Conservation (phyloP, 2,888 invertebrate species). For the Agonum fuliginosum region DNA sequence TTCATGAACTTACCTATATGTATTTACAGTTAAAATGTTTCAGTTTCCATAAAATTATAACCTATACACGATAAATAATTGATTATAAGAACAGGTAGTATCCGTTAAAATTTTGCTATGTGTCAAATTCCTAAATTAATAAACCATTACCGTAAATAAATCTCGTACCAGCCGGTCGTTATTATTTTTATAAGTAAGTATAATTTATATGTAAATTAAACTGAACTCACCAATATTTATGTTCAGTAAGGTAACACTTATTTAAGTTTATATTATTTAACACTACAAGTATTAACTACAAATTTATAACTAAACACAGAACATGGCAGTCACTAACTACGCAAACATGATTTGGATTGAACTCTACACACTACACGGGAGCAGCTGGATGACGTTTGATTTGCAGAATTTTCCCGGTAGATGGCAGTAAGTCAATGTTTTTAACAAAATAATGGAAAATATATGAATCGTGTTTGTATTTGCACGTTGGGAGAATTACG, state of each 20-base stretch:
- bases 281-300: conserved; percentile 45
- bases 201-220: conserved; percentile 26
- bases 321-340: conserved; percentile 54
- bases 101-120: not conserved
- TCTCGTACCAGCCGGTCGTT: conserved; percentile 25
- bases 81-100: not conserved
- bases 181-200: conserved; percentile 13
- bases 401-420: not conserved
- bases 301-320: conserved; percentile 46
- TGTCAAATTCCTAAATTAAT: conserved; percentile 34
- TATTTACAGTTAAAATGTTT: conserved; percentile 19
- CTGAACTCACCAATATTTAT: conserved; percentile 49
- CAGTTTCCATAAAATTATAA: not conserved
- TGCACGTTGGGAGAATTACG: no score
- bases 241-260: conserved; percentile 21
- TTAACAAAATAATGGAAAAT: not conserved
- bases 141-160: conserved; percentile 32
- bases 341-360: conserved; percentile 40
- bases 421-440: not conserved
- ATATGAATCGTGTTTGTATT: not conserved
- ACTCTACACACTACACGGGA: conserved; percentile 1
- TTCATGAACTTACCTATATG: not conserved
- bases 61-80: not conserved
- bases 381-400: conserved; percentile 34
- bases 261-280: conserved; percentile 31